These are phyloP conservation scores for Archips crataeganus DNA, from an alignment of 2,888 invertebrate species.

Conservation along the genomic window DNA sequence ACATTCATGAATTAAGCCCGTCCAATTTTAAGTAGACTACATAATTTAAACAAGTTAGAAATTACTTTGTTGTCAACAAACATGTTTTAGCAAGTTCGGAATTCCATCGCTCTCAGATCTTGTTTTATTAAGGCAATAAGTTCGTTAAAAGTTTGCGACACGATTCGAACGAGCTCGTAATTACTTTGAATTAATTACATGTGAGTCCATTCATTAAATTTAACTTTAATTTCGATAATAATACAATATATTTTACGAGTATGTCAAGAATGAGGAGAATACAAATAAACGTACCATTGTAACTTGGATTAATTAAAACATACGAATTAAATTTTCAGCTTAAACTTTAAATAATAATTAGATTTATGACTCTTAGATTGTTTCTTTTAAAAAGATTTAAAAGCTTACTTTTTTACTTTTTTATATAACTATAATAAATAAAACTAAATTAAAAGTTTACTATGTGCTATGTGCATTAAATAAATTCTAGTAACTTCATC, in stretches of 20 bases:
- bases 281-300: neutral
- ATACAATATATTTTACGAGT: neutral
- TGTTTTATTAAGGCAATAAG: constrained; percentile 31
- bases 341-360: too few relatives aligned
- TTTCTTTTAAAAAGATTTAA: neutral
- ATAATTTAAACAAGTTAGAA: constrained; percentile 20
- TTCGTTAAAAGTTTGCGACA: constrained; percentile 33
- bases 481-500: too few relatives aligned
- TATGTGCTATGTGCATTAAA: too few relatives aligned
- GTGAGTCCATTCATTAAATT: constrained; percentile 17
- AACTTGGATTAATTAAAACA: neutral
- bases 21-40: constrained; percentile 7
- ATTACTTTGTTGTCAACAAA: constrained; percentile 29
- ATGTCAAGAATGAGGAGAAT: neutral
- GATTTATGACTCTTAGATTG: too few relatives aligned
- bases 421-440: too few relatives aligned
- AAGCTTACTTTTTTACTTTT: too few relatives aligned
- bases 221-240: neutral
- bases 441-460: too few relatives aligned
- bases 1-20: neutral
- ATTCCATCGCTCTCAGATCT: constrained; percentile 16
- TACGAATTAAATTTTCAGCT: too few relatives aligned
- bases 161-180: constrained; percentile 39
- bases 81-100: constrained; percentile 13
- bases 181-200: constrained; percentile 43